phyloP scores from a whole-genome alignment of 2,113 vertebrate genomes.

The Phasianus colchicus region DNA sequence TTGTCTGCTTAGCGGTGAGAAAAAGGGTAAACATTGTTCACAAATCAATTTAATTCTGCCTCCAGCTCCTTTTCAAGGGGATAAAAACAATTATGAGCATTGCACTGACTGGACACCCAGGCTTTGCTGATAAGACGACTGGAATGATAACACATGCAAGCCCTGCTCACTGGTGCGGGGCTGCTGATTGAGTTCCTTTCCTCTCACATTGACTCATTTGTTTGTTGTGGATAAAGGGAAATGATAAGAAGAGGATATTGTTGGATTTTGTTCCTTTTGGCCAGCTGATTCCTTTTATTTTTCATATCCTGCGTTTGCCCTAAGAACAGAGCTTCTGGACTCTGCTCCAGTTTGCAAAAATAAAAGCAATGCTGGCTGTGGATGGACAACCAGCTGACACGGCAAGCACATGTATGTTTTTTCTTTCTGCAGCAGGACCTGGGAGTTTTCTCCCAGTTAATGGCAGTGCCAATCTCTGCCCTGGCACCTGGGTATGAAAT shows the following conservation, averaged over 20 bases:
- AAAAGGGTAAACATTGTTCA: slow-evolving; percentile 72
- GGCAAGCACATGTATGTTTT: background rate
- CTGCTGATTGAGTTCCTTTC: slow-evolving; percentile 65
- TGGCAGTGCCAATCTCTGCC: background rate
- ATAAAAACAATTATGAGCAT: slow-evolving; percentile 55
- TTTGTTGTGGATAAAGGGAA: slow-evolving; percentile 63
- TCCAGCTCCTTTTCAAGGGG: slow-evolving; percentile 59
- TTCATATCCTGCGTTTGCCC: background rate
- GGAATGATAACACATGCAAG: slow-evolving; percentile 24
- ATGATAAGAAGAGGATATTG: slow-evolving; percentile 41
- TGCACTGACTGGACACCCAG: background rate
- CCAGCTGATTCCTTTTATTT: background rate
- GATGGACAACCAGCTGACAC: background rate
- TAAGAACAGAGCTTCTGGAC: background rate
- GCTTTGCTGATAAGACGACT: slow-evolving; percentile 41
- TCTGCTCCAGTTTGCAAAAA: background rate
- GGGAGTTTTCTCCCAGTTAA: background rate
- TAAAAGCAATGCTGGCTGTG: background rate
- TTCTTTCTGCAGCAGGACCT: background rate
- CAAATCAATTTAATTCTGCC: slow-evolving; percentile 77
- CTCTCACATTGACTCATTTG: slow-evolving; percentile 70
- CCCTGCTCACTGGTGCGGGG: background rate
- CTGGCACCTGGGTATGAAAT: background rate
- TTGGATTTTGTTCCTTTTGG: background rate
- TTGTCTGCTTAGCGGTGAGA: slow-evolving; percentile 67